Evolutionary conservation across 2,888 invertebrate genomes (phyloP).

Genomic region (Diarsia brunnea): DNA sequence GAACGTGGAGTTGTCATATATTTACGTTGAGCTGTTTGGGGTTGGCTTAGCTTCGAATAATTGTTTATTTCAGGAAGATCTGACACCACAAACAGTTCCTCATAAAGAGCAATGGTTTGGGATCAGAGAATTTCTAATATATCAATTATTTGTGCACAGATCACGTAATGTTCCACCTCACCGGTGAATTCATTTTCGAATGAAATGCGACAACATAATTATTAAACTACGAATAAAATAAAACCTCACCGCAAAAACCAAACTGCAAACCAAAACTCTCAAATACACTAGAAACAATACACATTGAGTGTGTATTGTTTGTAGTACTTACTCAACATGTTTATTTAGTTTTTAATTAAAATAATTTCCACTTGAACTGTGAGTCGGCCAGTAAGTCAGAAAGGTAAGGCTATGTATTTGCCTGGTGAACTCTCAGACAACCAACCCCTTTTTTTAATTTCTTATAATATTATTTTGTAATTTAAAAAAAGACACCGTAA

Average conservation of each 20-base stretch:
- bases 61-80: neutral
- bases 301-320: too few relatives aligned
- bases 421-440: too few relatives aligned
- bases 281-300: too few relatives aligned
- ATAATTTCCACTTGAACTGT: neutral
- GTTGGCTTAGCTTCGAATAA: conserved; percentile 9
- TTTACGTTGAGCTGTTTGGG: neutral
- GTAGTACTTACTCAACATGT: too few relatives aligned
- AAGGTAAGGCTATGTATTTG: neutral
- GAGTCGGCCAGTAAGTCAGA: neutral
- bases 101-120: neutral
- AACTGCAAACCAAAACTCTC: neutral
- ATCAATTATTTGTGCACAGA: neutral
- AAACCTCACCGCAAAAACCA: neutral
- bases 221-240: too few relatives aligned
- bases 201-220: too few relatives aligned
- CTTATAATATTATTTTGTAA: too few relatives aligned
- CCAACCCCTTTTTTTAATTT: too few relatives aligned
- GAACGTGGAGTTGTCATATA: conserved; percentile 45
- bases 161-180: too few relatives aligned
- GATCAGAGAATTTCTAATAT: neutral
- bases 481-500: too few relatives aligned
- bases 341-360: neutral
- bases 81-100: neutral
- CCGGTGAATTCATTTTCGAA: too few relatives aligned